Base-by-base conservation (phyloP, 37 sponge, comb jelly and placozoan genomes). In the Theonella swinhoei region DNA sequence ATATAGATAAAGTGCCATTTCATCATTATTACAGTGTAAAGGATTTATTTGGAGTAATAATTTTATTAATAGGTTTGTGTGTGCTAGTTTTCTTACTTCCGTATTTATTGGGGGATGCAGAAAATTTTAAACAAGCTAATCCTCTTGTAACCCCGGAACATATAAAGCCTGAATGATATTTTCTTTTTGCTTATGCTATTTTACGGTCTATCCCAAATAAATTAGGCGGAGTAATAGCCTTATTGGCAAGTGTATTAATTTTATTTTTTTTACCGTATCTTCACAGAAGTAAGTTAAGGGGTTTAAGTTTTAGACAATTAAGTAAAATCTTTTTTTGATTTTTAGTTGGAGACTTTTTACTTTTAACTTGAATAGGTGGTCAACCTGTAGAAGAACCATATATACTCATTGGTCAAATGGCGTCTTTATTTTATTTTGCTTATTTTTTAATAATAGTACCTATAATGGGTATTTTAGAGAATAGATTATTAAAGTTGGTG, bases 151-250 rank as follows among this genome's bases (percentile, higher is more conserved):
- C 93, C n/a, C 93, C 93, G 1, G 83, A 42, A 26, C 93, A 93
- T 85, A 93, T 93, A 42, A 81, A 82, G 54, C 90, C 93, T 11
- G 90, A 93, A 70, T 93, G 93, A 61, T 93, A 93, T 77, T 85
- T 88, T 81, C 72, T 93, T 77, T 93, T 85, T 93, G 87, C 87
- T 58, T 92, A 92, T 85, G 89, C 89, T 59, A 92, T 92, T 36
- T 80, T 92, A 76, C 93, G 93, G 36, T 88, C 90, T 74, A 93
- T 93, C 26, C 93, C 90, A 22, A 93, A 89, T 89, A 93, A 88
- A 78, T 78, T 88, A 54, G 93, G 89, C 5, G 87, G 93, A n/a
- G 93, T 89, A 29, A 58, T 84, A 7, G 89, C 89, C 14, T 88
- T 92, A 80, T 35, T 77, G 23, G 54, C 70, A 32, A 88, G 89